Conservation (phyloP, 30 jellyfish, hydroid and myxozoan species). For the Turritopsis dohrnii region DNA sequence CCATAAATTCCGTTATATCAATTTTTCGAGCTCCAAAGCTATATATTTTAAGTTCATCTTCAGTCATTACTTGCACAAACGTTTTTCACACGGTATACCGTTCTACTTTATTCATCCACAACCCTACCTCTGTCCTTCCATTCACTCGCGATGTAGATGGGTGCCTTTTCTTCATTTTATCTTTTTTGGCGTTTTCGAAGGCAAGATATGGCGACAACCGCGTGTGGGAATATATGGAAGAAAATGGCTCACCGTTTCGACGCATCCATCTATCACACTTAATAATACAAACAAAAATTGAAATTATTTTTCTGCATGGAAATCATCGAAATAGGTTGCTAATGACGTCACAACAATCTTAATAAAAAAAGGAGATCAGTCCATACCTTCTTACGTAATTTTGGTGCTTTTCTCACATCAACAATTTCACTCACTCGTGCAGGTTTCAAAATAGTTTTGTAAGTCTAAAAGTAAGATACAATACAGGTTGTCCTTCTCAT, state of each 20-base stretch:
- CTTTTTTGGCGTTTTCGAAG: conserved; percentile 46
- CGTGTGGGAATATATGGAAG: conserved; percentile 42
- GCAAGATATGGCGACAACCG: conserved; percentile 52
- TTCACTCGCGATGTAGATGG: conserved; percentile 5
- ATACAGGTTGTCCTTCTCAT: not conserved
- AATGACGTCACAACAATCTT: no score
- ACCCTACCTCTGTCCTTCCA: not conserved
- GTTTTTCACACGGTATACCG: no score
- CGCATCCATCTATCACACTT: conserved; percentile 62
- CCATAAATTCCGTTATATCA: no score
- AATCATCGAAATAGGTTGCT: no score
- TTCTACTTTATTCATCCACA: no score
- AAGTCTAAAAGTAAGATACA: conserved; percentile 34
- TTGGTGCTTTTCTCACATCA: conserved; percentile 44
- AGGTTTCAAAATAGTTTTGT: conserved; percentile 59
- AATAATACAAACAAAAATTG: no score
- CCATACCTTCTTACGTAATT: conserved; percentile 44
- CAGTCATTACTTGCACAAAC: no score
- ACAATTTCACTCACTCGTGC: conserved; percentile 49
- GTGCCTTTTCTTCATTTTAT: conserved; percentile 18
- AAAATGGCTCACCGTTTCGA: conserved; percentile 55
- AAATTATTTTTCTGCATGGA: no score
- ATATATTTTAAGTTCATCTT: no score
- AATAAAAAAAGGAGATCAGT: not conserved
- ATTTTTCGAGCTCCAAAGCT: no score